These are phyloP conservation scores for Oncorhynchus masou DNA, from an alignment of 2,113 vertebrate species.

Conservation along the genomic window DNA sequence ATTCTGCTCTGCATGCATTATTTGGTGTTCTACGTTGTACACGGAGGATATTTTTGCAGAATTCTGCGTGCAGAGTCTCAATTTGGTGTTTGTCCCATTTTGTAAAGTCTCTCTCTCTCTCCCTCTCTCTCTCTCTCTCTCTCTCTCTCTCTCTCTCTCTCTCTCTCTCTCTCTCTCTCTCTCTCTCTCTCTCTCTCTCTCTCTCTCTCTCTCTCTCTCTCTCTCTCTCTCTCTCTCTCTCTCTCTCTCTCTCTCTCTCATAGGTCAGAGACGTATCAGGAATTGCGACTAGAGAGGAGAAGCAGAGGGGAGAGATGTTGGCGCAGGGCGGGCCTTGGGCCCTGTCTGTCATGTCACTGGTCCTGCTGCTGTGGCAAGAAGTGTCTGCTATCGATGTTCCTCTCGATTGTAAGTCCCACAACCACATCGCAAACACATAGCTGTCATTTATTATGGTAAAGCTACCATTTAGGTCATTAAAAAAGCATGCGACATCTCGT, in stretches of 20 bases:
- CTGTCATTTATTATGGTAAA: neutral
- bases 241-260: slow-evolving; percentile 22
- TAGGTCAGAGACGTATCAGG: slow-evolving; percentile 43
- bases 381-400: slow-evolving; percentile 85
- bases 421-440: neutral
- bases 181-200: no score
- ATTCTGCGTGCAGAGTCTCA: no score
- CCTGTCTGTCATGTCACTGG: slow-evolving; percentile 60
- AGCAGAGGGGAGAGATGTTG: slow-evolving; percentile 76
- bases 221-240: slow-evolving; percentile 22
- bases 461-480: neutral
- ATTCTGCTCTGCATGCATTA: no score
- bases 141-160: no score
- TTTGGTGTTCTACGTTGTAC: no score
- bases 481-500: no score
- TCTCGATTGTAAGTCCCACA: slow-evolving; percentile 82
- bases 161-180: no score
- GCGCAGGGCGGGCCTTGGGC: slow-evolving; percentile 53
- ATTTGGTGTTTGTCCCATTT: no score
- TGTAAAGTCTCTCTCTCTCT: no score
- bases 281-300: slow-evolving; percentile 26
- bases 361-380: slow-evolving; percentile 74
- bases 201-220: neutral
- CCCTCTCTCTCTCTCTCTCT: no score
- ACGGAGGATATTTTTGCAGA: no score